These are phyloP conservation scores for Drosophila truncata DNA, from an alignment of 1,140 invertebrate genomes.

Conservation along the genomic window DNA sequence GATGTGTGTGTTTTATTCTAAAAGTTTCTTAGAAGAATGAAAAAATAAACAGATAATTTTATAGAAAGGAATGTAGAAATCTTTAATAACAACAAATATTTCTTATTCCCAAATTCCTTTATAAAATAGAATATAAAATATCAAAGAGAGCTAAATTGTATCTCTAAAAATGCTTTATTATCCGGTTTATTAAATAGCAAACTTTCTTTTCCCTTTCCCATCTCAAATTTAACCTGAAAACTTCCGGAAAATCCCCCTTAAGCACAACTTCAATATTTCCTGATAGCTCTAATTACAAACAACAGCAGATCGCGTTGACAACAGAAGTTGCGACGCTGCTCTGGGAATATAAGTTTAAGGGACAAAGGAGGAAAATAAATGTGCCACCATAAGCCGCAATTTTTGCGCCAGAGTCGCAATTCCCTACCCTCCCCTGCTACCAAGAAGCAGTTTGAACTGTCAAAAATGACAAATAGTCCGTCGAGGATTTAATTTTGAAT, in stretches of 20 bases:
- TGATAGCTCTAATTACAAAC: slow-evolving; percentile 75
- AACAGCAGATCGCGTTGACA: slow-evolving; percentile 63
- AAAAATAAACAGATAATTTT: not conserved
- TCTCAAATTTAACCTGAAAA: not conserved
- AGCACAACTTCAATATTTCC: slow-evolving; percentile 41
- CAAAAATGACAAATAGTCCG: slow-evolving; percentile 80
- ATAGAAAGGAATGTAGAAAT: too few species aligned
- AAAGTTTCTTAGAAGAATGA: not conserved
- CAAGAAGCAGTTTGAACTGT: slow-evolving; percentile 68
- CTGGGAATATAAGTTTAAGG: slow-evolving; percentile 54
- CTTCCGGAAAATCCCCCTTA: not conserved
- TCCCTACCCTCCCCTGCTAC: slow-evolving; percentile 1
- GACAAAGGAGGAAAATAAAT: slow-evolving; percentile 40
- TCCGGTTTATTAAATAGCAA: not conserved
- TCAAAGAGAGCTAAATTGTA: not conserved
- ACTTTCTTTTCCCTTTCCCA: not conserved
- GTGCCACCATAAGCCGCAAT: slow-evolving; percentile 66
- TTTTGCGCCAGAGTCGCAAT: slow-evolving; percentile 44
- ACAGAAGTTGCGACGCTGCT: slow-evolving; percentile 61
- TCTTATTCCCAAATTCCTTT: too few species aligned
- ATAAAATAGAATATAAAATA: not conserved
- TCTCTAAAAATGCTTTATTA: not conserved
- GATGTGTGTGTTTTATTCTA: not conserved
- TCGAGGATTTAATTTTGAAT: slow-evolving; percentile 77
- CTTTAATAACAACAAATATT: too few species aligned